Conservation (phyloP, 2,113 vertebrate species). For the Embiotoca jacksoni region DNA sequence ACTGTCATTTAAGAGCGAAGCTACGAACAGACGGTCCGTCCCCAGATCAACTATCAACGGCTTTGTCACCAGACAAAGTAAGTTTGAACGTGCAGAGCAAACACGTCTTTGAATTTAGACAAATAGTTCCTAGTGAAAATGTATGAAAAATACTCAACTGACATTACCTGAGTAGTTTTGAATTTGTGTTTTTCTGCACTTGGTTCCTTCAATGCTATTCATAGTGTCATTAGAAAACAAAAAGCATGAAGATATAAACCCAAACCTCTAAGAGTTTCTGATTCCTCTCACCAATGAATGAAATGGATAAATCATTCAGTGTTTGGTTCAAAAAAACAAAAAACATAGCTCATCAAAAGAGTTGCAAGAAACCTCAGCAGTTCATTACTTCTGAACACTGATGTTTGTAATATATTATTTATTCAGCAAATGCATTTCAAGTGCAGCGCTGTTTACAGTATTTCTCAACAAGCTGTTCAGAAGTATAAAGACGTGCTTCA, state of each 20-base stretch:
- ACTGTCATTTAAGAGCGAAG: too few species aligned
- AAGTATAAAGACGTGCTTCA: constrained; percentile 56
- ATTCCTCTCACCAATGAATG: constrained; percentile 17
- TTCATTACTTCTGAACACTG: constrained; percentile 63
- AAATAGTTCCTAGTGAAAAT: too few species aligned
- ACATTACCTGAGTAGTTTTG: too few species aligned
- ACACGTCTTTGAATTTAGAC: too few species aligned
- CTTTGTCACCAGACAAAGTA: too few species aligned
- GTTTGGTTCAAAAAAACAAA: constrained; percentile 24
- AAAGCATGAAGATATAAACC: neutral
- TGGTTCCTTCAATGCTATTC: neutral
- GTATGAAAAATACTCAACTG: too few species aligned
- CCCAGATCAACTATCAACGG: too few species aligned
- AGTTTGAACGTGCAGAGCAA: too few species aligned
- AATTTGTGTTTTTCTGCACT: neutral
- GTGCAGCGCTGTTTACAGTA: constrained; percentile 66
- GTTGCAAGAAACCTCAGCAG: constrained; percentile 54
- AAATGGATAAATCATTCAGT: constrained; percentile 50
- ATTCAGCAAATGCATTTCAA: constrained; percentile 64
- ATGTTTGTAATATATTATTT: constrained; percentile 74
- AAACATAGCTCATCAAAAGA: constrained; percentile 59
- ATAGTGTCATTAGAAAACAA: neutral
- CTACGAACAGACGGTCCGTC: too few species aligned
- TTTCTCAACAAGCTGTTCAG: constrained; percentile 56
- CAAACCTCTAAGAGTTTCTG: neutral